Percentiles rank a stretch among this genome's conserved stretches.
phyloP scores from a whole-genome alignment of 2,888 invertebrate genomes.

The Ischnus inquisitorius region DNA sequence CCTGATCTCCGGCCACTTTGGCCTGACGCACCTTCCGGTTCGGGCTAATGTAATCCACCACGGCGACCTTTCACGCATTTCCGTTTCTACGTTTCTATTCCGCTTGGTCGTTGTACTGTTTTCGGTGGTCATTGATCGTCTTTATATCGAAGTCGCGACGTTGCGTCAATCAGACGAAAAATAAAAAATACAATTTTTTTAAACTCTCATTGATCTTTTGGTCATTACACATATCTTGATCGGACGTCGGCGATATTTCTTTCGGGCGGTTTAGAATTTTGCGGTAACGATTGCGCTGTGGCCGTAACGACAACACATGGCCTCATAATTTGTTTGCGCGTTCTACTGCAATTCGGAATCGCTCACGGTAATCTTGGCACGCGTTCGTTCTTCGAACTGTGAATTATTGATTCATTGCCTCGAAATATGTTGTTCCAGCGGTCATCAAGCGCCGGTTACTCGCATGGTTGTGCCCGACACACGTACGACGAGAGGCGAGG shows the following conservation, averaged over 20 bases:
- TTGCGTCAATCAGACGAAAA: not conserved
- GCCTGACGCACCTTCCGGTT: constrained; percentile 55
- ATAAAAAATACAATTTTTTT: too few species aligned
- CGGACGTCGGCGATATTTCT: not conserved
- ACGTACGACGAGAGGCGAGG: not conserved
- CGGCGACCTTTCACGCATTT: constrained; percentile 28
- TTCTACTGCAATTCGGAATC: not conserved
- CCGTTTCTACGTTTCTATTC: constrained; percentile 17
- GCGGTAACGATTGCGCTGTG: not conserved
- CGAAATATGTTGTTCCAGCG: constrained; percentile 37
- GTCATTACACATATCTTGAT: not conserved
- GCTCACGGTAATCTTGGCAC: constrained; percentile 63
- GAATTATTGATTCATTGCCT: constrained; percentile 75
- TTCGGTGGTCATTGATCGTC: not conserved
- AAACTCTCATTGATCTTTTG: too few species aligned
- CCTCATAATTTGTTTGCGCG: not conserved
- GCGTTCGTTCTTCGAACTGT: constrained; percentile 57
- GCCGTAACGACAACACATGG: not conserved
- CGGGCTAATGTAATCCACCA: constrained; percentile 47
- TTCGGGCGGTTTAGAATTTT: not conserved
- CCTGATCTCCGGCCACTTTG: constrained; percentile 11
- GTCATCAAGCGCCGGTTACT: constrained; percentile 25
- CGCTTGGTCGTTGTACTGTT: not conserved
- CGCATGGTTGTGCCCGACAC: not conserved
- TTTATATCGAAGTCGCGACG: not conserved